Base-by-base conservation (phyloP, 2,888 invertebrate species). In the Volucella zonaria region DNA sequence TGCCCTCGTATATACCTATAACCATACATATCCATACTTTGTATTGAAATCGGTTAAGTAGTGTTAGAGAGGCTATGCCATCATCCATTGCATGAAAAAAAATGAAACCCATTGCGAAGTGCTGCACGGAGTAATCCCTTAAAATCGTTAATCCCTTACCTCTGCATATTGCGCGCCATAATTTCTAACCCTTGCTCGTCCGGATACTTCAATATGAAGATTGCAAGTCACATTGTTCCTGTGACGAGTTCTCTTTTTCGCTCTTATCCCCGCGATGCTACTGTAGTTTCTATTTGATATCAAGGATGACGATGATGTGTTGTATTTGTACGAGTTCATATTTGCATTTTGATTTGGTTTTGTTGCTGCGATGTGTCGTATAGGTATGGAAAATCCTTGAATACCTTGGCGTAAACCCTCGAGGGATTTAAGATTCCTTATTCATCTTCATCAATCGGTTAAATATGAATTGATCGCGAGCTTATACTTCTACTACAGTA, bases 131-230 rank as follows among this genome's bases (percentile, higher is more conserved):
- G 67, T 86, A 86, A 86, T 86, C 86, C 74, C 47, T 86, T 83
- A 83, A 86, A 86, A 86, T 86, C 86, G 86, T 86, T 86, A 86
- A 86, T 86, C 86, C 86, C 61, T 80, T 86, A 77, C 86, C 86
- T 82, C 79, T 86, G 83, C 77, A 74, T 66, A 78, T 79, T 78
- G 59, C 78, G 62, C 78, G 82, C 70, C 70, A 86, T 75, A 82
- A 75, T 82, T 86, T 75, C 31, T 62, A 76, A 73, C 73, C 86
- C 79, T 75, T 31, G 31, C 31, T 47, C 62, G 18, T 62, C 62
- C 58, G 66, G 43, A 54, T 23, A 59, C 31, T 62, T 14, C 62
- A 8, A 64, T 15, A 49, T 42, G 62, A 81, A 81, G 77, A 81
- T 85, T 81, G 58, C 42, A 40, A 12, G 51, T 51, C 56, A 68